Conservation (phyloP, 92 coral and sea anemone species). For the Chrysogorgia sp. region DNA sequence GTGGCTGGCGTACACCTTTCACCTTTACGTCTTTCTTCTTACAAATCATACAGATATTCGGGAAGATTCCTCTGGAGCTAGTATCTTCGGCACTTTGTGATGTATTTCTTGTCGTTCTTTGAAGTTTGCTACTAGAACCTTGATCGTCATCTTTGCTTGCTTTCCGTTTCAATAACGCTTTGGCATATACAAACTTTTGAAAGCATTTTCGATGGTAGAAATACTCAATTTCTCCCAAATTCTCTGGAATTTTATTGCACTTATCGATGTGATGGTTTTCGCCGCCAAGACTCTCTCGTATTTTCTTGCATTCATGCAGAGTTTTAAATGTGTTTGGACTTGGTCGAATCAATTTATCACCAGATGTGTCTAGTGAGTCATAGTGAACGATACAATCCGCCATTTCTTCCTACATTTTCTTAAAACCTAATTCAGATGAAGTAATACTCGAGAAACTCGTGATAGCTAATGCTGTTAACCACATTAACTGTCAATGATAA, state of each 20-base stretch:
- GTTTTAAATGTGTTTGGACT: constrained; percentile 9
- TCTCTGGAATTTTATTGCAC: background rate
- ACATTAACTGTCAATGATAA: too few relatives aligned
- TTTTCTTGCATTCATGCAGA: constrained; percentile 34
- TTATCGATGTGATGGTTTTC: constrained; percentile 25
- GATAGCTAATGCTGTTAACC: too few relatives aligned
- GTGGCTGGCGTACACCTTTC: constrained; percentile 13
- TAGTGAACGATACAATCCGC: constrained; percentile 20
- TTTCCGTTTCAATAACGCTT: constrained; percentile 18
- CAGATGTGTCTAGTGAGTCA: constrained; percentile 15
- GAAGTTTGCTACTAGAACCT: background rate
- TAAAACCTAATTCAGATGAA: background rate
- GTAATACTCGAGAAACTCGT: too few relatives aligned
- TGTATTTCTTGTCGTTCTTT: background rate
- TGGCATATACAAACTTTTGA: constrained; percentile 18
- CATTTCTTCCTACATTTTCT: background rate
- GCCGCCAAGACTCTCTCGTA: constrained; percentile 25
- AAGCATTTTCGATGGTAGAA: constrained; percentile 24
- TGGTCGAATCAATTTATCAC: constrained; percentile 18
- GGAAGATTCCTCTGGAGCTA: constrained; percentile 11
- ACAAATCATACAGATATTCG: constrained; percentile 14
- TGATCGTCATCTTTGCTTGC: background rate
- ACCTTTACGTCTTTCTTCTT: constrained; percentile 2
- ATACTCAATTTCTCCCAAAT: background rate
- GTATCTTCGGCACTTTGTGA: background rate